These are phyloP conservation scores for Gambusia yucatana DNA, from an alignment of 2,797 vertebrate species.

Conservation along the genomic window DNA sequence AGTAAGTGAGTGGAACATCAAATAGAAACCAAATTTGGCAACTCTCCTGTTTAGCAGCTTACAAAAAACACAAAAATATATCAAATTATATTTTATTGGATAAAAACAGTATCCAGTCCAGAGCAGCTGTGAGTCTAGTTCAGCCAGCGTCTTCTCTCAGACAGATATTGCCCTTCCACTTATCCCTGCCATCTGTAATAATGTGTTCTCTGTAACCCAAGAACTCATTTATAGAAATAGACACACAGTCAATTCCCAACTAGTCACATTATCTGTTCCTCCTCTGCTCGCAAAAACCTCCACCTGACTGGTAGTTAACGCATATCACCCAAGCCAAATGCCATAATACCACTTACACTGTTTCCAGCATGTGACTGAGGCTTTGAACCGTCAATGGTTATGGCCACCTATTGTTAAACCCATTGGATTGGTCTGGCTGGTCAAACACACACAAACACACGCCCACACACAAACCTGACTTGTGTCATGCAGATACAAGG, in stretches of 20 bases:
- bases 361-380: conserved; percentile 23
- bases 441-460: conserved; percentile 5
- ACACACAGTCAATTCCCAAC: conserved; percentile 58
- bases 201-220: conserved; percentile 68
- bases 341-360: conserved; percentile 22
- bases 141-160: conserved; percentile 57
- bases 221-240: conserved; percentile 60
- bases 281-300: conserved; percentile 46
- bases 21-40: neutral
- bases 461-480: conserved; percentile 14
- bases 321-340: conserved; percentile 50
- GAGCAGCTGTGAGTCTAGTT: conserved; percentile 18
- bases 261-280: conserved; percentile 44
- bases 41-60: neutral
- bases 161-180: conserved; percentile 63
- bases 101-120: neutral
- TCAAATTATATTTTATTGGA: neutral
- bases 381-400: conserved; percentile 20
- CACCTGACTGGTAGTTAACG: conserved; percentile 59
- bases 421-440: conserved; percentile 5
- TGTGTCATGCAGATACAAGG: neutral
- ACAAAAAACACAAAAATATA: conserved; percentile 38
- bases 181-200: conserved; percentile 66
- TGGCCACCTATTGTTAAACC: conserved; percentile 60
- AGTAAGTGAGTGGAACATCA: neutral